Conservation (phyloP, 2,113 vertebrate genomes). For the Carollia perspicillata region DNA sequence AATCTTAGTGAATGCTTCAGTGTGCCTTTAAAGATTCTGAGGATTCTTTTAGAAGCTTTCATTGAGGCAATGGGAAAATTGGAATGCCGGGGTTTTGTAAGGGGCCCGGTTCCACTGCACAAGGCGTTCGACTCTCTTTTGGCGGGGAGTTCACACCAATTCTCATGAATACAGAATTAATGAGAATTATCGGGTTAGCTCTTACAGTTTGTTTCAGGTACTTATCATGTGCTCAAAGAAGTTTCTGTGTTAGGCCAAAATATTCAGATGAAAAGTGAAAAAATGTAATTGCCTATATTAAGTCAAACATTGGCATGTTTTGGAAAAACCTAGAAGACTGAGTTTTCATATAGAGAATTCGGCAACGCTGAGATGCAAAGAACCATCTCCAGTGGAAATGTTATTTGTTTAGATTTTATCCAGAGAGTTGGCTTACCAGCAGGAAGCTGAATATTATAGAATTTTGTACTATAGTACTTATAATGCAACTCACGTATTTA, state of each 20-base stretch:
- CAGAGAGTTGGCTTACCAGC: not conserved
- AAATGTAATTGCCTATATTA: not conserved
- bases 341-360: constrained; percentile 8
- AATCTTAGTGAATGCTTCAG: not conserved
- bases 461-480: not conserved
- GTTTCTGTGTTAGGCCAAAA: not conserved
- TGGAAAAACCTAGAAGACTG: not conserved
- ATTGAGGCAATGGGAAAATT: not conserved
- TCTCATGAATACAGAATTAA: not conserved
- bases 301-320: not conserved
- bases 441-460: not conserved
- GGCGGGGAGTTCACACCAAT: not conserved
- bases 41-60: not conserved
- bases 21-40: not conserved
- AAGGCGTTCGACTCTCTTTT: not conserved
- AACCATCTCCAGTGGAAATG: not conserved
- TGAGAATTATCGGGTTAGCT: not conserved
- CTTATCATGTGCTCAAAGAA: not conserved
- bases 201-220: not conserved
- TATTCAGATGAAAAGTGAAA: not conserved
- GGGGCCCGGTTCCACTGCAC: not conserved
- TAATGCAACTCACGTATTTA: not conserved
- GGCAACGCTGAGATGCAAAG: not conserved
- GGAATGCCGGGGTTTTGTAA: not conserved
- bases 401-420: not conserved